These are phyloP conservation scores for Balaenoptera acutorostrata DNA, from an alignment of 2,113 vertebrate genomes.

Conservation along the genomic window DNA sequence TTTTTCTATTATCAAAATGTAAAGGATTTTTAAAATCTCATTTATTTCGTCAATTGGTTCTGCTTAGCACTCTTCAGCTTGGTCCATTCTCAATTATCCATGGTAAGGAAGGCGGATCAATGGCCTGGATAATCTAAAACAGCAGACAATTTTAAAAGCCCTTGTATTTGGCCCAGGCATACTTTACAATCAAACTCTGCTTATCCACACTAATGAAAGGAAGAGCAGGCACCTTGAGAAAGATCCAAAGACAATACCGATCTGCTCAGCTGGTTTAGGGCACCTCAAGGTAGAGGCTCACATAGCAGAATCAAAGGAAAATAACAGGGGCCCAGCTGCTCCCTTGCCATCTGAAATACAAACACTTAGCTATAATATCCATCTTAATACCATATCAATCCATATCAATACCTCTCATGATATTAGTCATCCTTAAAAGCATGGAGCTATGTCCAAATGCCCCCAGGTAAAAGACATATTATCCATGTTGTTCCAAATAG, in stretches of 20 bases:
- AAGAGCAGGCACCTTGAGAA: slow-evolving; percentile 59
- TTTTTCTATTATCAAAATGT: slow-evolving; percentile 56
- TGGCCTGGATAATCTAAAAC: slow-evolving; percentile 70
- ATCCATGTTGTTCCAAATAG: background rate
- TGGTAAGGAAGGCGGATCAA: slow-evolving; percentile 56
- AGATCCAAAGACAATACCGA: background rate
- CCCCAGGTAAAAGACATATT: background rate
- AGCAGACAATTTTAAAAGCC: slow-evolving; percentile 68
- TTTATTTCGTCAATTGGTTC: slow-evolving; percentile 68
- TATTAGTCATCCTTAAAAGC: background rate
- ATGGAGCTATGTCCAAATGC: background rate
- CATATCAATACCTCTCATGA: background rate
- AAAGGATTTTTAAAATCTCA: slow-evolving; percentile 65
- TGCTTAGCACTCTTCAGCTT: slow-evolving; percentile 60
- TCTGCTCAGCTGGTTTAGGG: background rate
- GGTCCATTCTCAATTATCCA: slow-evolving; percentile 65
- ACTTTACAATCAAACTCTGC: slow-evolving; percentile 70
- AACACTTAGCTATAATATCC: no score
- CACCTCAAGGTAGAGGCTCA: background rate
- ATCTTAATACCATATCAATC: background rate
- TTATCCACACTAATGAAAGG: slow-evolving; percentile 64
- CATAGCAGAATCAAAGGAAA: background rate
- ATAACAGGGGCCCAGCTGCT: background rate
- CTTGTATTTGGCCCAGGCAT: slow-evolving; percentile 54
- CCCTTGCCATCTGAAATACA: background rate